Evolutionary conservation across 2,888 invertebrate genomes (phyloP), one percentile per base, ranked within the genome.

Genomic region (Harpagoxenus sublaevis): DNA sequence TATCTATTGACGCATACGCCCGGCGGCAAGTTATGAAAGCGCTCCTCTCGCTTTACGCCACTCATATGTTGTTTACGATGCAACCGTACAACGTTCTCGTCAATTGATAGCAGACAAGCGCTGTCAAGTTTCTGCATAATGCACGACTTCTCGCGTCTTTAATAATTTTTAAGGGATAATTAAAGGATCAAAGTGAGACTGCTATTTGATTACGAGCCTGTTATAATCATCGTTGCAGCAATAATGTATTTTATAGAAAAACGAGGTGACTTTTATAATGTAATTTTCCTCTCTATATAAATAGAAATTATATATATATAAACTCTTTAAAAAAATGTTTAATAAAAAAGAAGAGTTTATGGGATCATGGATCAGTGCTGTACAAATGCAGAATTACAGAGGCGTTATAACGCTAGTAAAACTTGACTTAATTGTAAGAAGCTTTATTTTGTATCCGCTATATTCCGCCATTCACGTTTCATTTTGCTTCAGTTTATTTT

Each of bases 1-100:
- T 78, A 78, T 78, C 78, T 84, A 78, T 78, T 78, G 78, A 82
- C 53, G 75, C 70, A 75, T 66, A 63, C 28, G 79, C 66, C 70
- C 28, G 62, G 15, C 66, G n/a, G 78, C 57, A 60, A 68, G 66
- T 68, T 62, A 60, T 62, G 62, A 70, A 84, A 84, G 70, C 70
- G 66, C 35, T 39, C 48, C 42, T 79, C 42, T 71, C 71, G 71
- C 77, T 77, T 77, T 77, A 77, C 51, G 63, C 60, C 42, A 48
- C 48, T 81, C 71, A 15, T 60, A 28, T 48, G 71, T 68, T 78
- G 74, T 77, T 79, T 79, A 79, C 35, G 79, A 60, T 4, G 48
- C 60, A 48, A 48, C 60, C 12, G 45, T 79, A 60, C 35, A 71
- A 28, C n/a, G n/a, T 45, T 66, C 68, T 55, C 66, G 15, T 78